phyloP scores from a whole-genome alignment of 2,113 vertebrate species.

The Salvelinus fontinalis region DNA sequence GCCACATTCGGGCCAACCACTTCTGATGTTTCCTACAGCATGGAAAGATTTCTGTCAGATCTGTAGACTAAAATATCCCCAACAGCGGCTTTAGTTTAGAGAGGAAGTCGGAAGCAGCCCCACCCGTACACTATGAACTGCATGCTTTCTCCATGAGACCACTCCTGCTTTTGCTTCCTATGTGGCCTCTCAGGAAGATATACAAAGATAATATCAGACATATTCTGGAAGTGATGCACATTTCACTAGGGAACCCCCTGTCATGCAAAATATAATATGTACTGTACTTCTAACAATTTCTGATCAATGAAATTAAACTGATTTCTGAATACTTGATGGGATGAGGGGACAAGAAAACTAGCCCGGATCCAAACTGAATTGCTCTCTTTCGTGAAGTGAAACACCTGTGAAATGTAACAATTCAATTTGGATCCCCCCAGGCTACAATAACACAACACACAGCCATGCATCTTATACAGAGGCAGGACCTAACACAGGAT shows the following conservation, averaged over 20 bases:
- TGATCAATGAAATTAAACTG: not conserved
- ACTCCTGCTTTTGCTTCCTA: conserved; percentile 68
- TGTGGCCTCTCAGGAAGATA: conserved; percentile 44
- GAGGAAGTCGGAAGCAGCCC: conserved; percentile 66
- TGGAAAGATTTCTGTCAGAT: conserved; percentile 34
- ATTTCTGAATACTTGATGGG: not conserved
- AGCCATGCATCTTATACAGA: no score
- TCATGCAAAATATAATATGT: not conserved
- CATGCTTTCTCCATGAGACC: conserved; percentile 56
- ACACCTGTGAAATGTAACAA: no score
- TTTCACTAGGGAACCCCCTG: not conserved
- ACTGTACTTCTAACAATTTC: not conserved
- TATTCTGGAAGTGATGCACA: conserved; percentile 32
- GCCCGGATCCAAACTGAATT: not conserved
- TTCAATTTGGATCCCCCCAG: no score
- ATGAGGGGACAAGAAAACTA: not conserved
- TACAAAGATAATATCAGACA: conserved; percentile 17
- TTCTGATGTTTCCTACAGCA: not conserved
- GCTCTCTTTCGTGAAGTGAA: no score
- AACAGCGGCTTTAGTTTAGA: conserved; percentile 48
- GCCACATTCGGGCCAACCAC: not conserved
- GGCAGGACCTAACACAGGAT: no score
- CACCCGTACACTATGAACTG: conserved; percentile 57
- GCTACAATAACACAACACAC: no score
- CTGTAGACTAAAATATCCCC: conserved; percentile 57